Evolutionary conservation across 2,797 vertebrate species (phyloP).

Genomic region (Ptychobarbus kaznakovi): DNA sequence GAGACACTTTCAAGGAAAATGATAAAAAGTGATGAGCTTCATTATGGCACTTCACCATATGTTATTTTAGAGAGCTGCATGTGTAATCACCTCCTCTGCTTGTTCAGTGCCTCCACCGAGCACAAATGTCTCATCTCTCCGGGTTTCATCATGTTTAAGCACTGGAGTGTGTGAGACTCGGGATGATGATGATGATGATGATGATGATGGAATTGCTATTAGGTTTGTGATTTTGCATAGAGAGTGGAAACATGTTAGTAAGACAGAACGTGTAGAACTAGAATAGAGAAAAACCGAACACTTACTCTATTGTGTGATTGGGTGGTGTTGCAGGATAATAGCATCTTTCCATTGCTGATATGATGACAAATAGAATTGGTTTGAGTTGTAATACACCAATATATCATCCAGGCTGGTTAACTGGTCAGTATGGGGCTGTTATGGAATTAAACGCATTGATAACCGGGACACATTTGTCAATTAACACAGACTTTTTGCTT

Average conservation of each 20-base stretch:
- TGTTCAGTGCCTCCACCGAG: conserved; percentile 1
- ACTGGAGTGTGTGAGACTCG: conserved; percentile 16
- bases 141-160: conserved; percentile 31
- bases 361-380: background rate
- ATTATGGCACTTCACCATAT: conserved; percentile 28
- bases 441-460: background rate
- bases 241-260: conserved; percentile 7
- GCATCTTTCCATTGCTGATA: background rate
- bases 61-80: conserved; percentile 25
- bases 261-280: background rate
- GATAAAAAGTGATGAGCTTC: conserved; percentile 15
- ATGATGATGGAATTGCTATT: conserved; percentile 20
- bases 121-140: conserved; percentile 18
- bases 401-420: background rate
- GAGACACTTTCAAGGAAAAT: conserved; percentile 5
- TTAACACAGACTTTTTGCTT: background rate
- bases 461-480: background rate
- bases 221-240: background rate
- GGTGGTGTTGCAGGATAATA: conserved; percentile 1
- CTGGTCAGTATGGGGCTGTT: background rate
- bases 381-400: background rate
- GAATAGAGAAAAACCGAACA: background rate
- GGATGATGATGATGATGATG: conserved; percentile 24
- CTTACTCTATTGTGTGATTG: background rate
- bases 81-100: conserved; percentile 27